Percentiles rank a stretch among this genome's conserved stretches.
phyloP scores from a whole-genome alignment of 2,113 vertebrate genomes.

The Pogona vitticeps region DNA sequence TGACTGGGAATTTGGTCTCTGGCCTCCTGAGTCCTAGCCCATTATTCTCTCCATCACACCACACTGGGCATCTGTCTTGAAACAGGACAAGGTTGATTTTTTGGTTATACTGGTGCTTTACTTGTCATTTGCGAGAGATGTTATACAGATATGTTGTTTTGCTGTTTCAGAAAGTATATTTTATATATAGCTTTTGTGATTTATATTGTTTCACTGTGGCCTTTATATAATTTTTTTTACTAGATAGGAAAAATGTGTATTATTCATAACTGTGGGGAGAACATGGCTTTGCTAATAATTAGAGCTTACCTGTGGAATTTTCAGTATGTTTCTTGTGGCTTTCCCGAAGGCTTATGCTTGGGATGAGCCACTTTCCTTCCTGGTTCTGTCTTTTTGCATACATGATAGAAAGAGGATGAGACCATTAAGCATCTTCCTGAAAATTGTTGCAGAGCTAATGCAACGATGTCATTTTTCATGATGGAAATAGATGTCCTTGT shows the following conservation, averaged over 20 bases:
- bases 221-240: neutral
- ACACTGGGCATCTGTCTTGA: no score
- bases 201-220: conserved; percentile 18
- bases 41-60: no score
- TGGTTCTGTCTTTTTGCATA: neutral
- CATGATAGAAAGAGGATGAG: neutral
- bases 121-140: conserved; percentile 14
- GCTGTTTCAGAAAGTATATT: neutral
- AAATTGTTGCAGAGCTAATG: neutral
- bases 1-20: no score
- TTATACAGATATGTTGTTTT: neutral
- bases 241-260: conserved; percentile 6
- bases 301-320: conserved; percentile 26
- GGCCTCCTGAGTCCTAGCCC: no score
- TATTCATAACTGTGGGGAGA: conserved; percentile 23
- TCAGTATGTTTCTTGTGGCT: conserved; percentile 11
- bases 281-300: neutral
- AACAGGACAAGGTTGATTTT: no score
- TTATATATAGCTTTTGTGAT: conserved; percentile 6
- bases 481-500: neutral
- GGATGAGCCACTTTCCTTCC: neutral
- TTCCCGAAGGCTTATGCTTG: conserved; percentile 20
- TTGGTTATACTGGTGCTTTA: neutral
- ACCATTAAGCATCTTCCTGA: neutral
- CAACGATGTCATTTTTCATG: neutral